Base-by-base conservation (phyloP, 2,888 invertebrate species). In the Blera fallax region DNA sequence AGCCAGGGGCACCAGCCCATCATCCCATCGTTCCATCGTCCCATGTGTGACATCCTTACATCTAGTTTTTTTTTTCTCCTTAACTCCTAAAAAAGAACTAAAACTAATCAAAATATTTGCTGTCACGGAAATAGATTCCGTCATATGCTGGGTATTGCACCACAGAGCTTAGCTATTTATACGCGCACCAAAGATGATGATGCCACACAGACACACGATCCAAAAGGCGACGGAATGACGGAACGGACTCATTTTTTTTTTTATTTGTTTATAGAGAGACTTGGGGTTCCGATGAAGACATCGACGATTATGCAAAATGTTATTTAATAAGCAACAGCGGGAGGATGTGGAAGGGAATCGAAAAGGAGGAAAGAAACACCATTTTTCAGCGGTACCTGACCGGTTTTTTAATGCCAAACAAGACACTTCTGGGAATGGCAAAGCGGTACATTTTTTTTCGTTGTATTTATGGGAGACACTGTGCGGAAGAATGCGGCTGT, bases 111-210 rank as follows among this genome's bases (percentile, higher is more conserved):
- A 76, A 81, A 67, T 77, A 70, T 77, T 67, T 62, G 60, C 56
- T 85, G 70, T 43, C 67, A 70, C 81, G 81, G 81, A 85, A 85
- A 85, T 85, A 85, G 85, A 85, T 72, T 72, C 65, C 76, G 81
- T 76, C 76, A 45, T 54, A 73, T 37, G 40, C 37, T 67, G 10
- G 10, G 54, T 72, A 52, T 54, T 81, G 81, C 85, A 76, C 69
- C 81, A 67, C 18, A 34, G 34, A 11, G 58, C 81, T n/a, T 85
- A 81, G 40, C 14, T 40, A 40, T 76, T 81, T 67, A 67, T 65
- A 77, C 65, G 45, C 65, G 45, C 72, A 40, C 21, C 29, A 52
- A 7, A 11, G 67, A 50, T 24, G 56, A 16, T 24, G 67, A 16
- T 50, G 29, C 5, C 27, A 21, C 11, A 50, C 54, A 2, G n/a